Percentiles rank a stretch among this genome's conserved stretches.
phyloP scores from a whole-genome alignment of 2,888 invertebrate species.

The Napeogenes sylphis region DNA sequence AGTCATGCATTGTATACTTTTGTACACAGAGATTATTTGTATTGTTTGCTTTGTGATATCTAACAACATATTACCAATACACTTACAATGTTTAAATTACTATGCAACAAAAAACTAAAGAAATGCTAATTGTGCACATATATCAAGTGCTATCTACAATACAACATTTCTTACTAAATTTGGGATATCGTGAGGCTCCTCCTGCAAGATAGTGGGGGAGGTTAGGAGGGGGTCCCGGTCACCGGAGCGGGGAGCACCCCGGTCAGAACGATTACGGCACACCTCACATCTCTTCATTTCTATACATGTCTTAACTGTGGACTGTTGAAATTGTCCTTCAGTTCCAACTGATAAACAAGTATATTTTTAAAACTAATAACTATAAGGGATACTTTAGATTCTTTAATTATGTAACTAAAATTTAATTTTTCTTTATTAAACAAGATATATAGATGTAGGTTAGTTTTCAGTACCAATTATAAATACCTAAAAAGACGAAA shows the following conservation, averaged over 20 bases:
- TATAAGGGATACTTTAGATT: neutral
- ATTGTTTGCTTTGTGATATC: constrained; percentile 28
- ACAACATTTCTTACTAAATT: constrained; percentile 61
- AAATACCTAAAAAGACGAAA: no score
- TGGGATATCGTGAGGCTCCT: constrained; percentile 59
- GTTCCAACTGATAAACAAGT: constrained; percentile 32
- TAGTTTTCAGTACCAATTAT: no score
- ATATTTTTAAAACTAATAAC: neutral
- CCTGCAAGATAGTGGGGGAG: constrained; percentile 56
- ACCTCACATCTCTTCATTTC: constrained; percentile 71
- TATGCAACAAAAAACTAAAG: constrained; percentile 17
- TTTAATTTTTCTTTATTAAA: no score
- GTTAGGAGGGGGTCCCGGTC: constrained; percentile 64
- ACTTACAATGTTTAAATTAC: neutral
- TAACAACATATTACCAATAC: neutral
- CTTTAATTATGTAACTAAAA: no score
- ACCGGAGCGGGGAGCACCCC: constrained; percentile 46
- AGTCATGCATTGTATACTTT: constrained; percentile 51
- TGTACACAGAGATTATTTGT: constrained; percentile 35
- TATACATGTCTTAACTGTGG: constrained; percentile 71
- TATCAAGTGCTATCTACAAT: constrained; percentile 47
- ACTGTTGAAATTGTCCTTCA: constrained; percentile 60
- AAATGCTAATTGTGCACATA: constrained; percentile 33
- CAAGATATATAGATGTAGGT: no score
- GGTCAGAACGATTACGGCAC: constrained; percentile 59